These are phyloP conservation scores for Meteorus colon DNA, from an alignment of 2,888 invertebrate genomes.

Conservation along the genomic window DNA sequence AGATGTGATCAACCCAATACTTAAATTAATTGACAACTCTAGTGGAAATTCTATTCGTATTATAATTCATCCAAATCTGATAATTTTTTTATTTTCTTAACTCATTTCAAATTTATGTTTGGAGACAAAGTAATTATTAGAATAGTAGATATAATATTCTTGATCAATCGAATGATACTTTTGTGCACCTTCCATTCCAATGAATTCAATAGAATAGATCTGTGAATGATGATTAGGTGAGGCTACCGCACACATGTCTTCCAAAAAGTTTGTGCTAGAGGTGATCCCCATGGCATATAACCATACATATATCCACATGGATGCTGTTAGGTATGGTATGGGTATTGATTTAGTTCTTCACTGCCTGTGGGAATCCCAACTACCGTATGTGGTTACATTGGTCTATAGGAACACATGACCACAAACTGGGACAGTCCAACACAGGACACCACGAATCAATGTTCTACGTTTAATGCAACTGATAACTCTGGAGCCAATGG, in stretches of 20 bases:
- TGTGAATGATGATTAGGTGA: background rate
- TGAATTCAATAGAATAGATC: background rate
- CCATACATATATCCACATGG: background rate
- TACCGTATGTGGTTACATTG: constrained; percentile 52
- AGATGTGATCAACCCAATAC: background rate
- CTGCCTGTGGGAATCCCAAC: constrained; percentile 51
- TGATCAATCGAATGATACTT: background rate
- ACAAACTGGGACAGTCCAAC: constrained; percentile 43
- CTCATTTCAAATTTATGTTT: no score
- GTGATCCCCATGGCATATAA: constrained; percentile 11
- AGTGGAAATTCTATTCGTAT: no score
- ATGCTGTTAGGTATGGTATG: constrained; percentile 39
- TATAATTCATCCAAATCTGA: no score
- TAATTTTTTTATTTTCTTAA: no score
- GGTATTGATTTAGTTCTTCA: constrained; percentile 49
- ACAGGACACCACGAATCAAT: constrained; percentile 49
- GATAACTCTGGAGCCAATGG: constrained; percentile 26
- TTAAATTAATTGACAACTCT: no score
- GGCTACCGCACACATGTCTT: background rate
- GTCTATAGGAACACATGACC: constrained; percentile 49
- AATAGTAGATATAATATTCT: background rate
- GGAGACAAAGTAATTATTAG: no score
- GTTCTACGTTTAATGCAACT: constrained; percentile 47
- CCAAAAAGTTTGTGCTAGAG: constrained; percentile 13
- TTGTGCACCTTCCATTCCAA: background rate